Base-by-base conservation (phyloP, 2,113 vertebrate genomes). In the Triplophysa tibetana region DNA sequence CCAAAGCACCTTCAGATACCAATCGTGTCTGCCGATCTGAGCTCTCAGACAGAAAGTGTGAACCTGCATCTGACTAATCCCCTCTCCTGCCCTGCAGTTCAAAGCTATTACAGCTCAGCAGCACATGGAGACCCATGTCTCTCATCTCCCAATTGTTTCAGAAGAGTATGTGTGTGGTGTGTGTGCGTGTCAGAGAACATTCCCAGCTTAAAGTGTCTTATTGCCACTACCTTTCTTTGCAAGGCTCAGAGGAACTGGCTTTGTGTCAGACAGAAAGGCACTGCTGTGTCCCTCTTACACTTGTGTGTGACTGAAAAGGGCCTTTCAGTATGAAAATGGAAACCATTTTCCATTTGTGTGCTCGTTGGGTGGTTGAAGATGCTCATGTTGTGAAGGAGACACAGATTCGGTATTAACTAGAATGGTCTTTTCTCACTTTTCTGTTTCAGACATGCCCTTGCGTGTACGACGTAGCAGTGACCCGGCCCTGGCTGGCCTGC, bases 391-490 rank as follows among this genome's bases (percentile, higher is more conserved):
- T 72, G 54, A 66, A 12, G n/a, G 24, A 80, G 79, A 72, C 72
- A 69, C 60, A 65, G 29, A 78, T 78, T 21, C 23, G 21, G 66
- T 60, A 54, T 78, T 45, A 73, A 75, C 70, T 33, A 14, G 78
- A n/a, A 62, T 43, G 63, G 4, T 78, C 26, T 26, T 45, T 50
- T 58, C 14, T 77, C 54, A 10, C 50, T 58, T 81, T 56, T 50
- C 8, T 85, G 76, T 81, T 82, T 67, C 80, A 99, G 98, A 94
- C 90, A 99, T 98, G 97, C 95, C 95, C 79, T 95, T 99, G 75
- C 96, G 95, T 2, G 97, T 99, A 43, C 96, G 98, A 9, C 96
- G 96, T 23, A 98, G 96, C 86, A 99, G 98, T 75, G 98, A 99
- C 85, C 98, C 98, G 19, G 94, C 97, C 4, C 86, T 97, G 82